Percentiles rank a stretch among this genome's conserved stretches.
These are phyloP conservation scores for Petrophora chlorosata DNA, from an alignment of 2,888 invertebrate genomes.

Conservation along the genomic window DNA sequence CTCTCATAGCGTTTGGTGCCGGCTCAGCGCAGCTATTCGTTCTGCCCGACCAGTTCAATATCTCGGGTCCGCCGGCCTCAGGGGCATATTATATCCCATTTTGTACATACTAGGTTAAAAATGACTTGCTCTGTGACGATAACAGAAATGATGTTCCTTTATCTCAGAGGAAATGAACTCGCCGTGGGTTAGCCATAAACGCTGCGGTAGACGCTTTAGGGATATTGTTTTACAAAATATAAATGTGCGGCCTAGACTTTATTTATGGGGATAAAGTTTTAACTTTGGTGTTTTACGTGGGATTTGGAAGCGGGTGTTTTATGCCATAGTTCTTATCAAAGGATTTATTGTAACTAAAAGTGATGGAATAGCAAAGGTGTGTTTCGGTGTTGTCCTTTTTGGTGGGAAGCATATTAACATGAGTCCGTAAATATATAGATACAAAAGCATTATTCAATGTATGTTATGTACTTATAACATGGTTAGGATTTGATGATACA, in stretches of 20 bases:
- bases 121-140: slow-evolving; percentile 66
- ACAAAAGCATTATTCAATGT: too few relatives aligned
- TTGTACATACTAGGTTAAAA: slow-evolving; percentile 68
- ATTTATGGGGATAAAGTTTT: slow-evolving; percentile 2
- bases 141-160: slow-evolving; percentile 64
- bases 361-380: too few relatives aligned
- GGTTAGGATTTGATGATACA: too few relatives aligned
- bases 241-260: slow-evolving; percentile 15
- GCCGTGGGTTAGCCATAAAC: slow-evolving; percentile 40
- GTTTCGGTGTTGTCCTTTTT: too few relatives aligned
- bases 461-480: too few relatives aligned
- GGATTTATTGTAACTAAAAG: too few relatives aligned
- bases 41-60: slow-evolving; percentile 59
- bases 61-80: slow-evolving; percentile 62
- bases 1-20: slow-evolving; percentile 43
- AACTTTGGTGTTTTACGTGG: slow-evolving; percentile 4
- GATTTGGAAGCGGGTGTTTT: background rate
- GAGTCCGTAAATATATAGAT: too few relatives aligned
- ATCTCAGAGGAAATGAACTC: slow-evolving; percentile 58
- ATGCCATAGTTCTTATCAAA: background rate
- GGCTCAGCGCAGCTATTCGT: slow-evolving; percentile 51
- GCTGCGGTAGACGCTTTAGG: slow-evolving; percentile 25
- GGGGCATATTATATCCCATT: slow-evolving; percentile 60
- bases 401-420: too few relatives aligned
- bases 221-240: slow-evolving; percentile 29